Conservation (phyloP, 2,113 vertebrate species). For the Mesitornis unicolor region DNA sequence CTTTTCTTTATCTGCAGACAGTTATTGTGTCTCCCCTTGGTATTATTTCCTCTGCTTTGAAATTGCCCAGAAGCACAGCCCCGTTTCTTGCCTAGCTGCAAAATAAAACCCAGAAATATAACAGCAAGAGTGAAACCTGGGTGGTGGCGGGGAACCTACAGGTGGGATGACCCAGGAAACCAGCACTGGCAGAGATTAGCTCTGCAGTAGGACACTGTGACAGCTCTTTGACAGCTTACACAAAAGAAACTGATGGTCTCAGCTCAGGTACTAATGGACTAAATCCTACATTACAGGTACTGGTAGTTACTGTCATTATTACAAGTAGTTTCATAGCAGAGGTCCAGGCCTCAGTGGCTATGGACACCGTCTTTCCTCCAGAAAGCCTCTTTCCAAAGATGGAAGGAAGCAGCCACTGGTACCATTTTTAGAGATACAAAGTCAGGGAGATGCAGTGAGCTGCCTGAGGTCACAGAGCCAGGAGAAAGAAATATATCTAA, state of each 20-base stretch:
- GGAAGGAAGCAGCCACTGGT: not conserved
- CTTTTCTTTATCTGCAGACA: conserved; percentile 20
- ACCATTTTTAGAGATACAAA: not conserved
- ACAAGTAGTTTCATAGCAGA: not conserved
- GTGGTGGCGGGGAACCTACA: not conserved
- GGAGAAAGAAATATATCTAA: not conserved
- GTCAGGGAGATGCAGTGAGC: not conserved
- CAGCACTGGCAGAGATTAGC: not conserved
- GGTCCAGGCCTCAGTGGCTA: not conserved
- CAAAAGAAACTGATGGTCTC: not conserved
- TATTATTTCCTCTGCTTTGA: conserved; percentile 13
- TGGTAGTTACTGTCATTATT: not conserved
- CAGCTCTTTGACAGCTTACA: not conserved
- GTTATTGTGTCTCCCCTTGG: conserved; percentile 25
- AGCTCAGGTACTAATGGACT: not conserved
- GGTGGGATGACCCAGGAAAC: not conserved
- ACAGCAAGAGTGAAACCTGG: not conserved
- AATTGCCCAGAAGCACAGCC: not conserved
- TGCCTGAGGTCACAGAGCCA: not conserved
- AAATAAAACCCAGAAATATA: not conserved
- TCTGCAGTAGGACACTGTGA: not conserved
- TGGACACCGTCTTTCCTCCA: not conserved
- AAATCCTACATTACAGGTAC: not conserved
- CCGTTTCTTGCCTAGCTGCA: not conserved
- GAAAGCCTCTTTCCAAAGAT: not conserved